Base-by-base conservation (phyloP, 2,888 invertebrate species). In the Axea sp. region DNA sequence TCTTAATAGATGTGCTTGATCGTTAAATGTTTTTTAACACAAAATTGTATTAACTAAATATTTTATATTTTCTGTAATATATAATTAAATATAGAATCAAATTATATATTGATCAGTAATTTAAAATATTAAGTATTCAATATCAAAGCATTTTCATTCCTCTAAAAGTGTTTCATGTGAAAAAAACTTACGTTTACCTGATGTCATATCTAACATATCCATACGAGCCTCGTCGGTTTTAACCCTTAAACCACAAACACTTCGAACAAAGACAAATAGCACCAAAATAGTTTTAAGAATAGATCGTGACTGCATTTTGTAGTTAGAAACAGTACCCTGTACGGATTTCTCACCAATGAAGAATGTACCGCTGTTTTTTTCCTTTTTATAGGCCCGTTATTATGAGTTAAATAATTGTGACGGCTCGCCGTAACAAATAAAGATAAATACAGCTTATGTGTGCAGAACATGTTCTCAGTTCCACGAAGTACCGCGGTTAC, bases 101-200 rank as follows among this genome's bases (percentile, higher is more conserved):
- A n/a, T n/a, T n/a, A n/a, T n/a, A n/a, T n/a, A n/a, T n/a, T n/a
- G n/a, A n/a, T n/a, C n/a, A n/a, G n/a, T n/a, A n/a, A n/a, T n/a
- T n/a, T n/a, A n/a, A n/a, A n/a, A n/a, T n/a, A n/a, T n/a, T n/a
- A n/a, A n/a, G n/a, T n/a, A n/a, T n/a, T n/a, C n/a, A n/a, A n/a
- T n/a, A n/a, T n/a, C n/a, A n/a, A n/a, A n/a, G n/a, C n/a, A n/a
- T n/a, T n/a, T n/a, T n/a, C n/a, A n/a, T n/a, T n/a, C n/a, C n/a
- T n/a, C n/a, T n/a, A n/a, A n/a, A n/a, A n/a, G n/a, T n/a, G n/a
- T 19, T 1, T 15, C 22, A 9, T 5, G n/a, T 31, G n/a, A 1
- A 26, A 55, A 15, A 51, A 69, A 80, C 79, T 82, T 77, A 80
- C 78, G 80, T 81, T 80, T 76, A 77, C 76, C 79, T 75, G 77